Percentiles rank a stretch among this genome's conserved stretches.
These are phyloP conservation scores for Eucriotettix oculatus DNA, from an alignment of 2,888 invertebrate species.

Conservation along the genomic window DNA sequence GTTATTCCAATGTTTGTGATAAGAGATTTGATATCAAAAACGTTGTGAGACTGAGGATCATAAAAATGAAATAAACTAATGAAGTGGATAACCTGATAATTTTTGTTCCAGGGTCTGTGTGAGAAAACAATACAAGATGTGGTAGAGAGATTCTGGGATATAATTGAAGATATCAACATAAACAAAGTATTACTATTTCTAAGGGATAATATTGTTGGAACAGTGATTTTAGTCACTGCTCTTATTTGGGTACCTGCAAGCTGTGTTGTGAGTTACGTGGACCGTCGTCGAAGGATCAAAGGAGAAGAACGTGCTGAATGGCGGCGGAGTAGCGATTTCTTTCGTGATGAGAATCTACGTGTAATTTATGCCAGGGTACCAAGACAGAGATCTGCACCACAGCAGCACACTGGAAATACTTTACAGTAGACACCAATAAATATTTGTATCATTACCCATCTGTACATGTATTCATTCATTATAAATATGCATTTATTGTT, in stretches of 20 bases:
- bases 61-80: too few relatives aligned
- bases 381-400: slow-evolving; percentile 1
- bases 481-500: too few relatives aligned
- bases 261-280: slow-evolving; percentile 72
- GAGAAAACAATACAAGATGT: slow-evolving; percentile 91
- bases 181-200: slow-evolving; percentile 79
- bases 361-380: slow-evolving; percentile 11
- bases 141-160: slow-evolving; percentile 92
- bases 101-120: slow-evolving; percentile 59
- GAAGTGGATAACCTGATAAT: neutral
- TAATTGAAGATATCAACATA: slow-evolving; percentile 90
- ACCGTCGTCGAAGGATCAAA: slow-evolving; percentile 53
- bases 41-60: too few relatives aligned
- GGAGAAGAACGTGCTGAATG: slow-evolving; percentile 56
- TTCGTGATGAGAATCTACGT: slow-evolving; percentile 8
- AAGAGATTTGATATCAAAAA: too few relatives aligned
- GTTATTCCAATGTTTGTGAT: too few relatives aligned
- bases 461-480: too few relatives aligned
- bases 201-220: slow-evolving; percentile 85
- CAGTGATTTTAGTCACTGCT: slow-evolving; percentile 79
- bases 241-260: slow-evolving; percentile 90
- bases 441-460: neutral
- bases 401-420: neutral
- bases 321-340: slow-evolving; percentile 25
- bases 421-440: neutral